Evolutionary conservation across 1,140 invertebrate genomes (phyloP), one percentile per base, ranked within the genome.

Genomic region (Aphelenchoides fujianensis): DNA sequence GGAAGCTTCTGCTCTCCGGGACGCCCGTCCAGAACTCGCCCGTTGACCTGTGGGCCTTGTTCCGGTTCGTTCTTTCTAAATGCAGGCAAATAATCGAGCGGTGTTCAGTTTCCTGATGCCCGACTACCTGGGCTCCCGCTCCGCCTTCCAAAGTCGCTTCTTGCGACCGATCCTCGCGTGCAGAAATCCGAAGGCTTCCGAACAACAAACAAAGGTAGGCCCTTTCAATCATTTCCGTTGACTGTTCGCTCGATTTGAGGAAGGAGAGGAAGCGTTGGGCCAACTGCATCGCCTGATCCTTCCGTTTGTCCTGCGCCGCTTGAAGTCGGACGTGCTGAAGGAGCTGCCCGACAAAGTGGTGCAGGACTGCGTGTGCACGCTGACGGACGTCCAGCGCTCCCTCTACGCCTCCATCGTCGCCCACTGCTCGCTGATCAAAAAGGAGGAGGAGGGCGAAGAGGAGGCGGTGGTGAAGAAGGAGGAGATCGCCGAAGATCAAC

Each of bases 281-380:
- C 89, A 92, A 3, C 87, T 99, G 59, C 97, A 99, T 85, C 88
- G 94, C 78, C 95, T 90, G 78, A 93, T 96, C 3, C 85, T 99
- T 69, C 97, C 97, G 34, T 99, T 99, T 86, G 88, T 99, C 0
- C 85, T 99, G 55, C 88, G 97, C 32, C 88, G 97, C 78, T 90
- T 97, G 81, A 99, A 99, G 85, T 93, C 97, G 84, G 96, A 99
- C 84, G 97, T 99, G 0, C 86, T 99, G 0, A 90, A 93, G 82
- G 95, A 97, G 85, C 86, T 99, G 66, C 97, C 97, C 57, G 94
- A 95, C 3, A 99, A 99, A 88, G 98, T 98, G 63, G 97, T 96
- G 3, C 96, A 98, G 86, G 89, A 89, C 88, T 78, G 73, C 35
- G 59, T 69, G 27, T 99, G 95, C 66, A 53, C 80, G 32, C 48